These are phyloP conservation scores for Chromis chromis DNA, from an alignment of 2,797 vertebrate species.

Conservation along the genomic window DNA sequence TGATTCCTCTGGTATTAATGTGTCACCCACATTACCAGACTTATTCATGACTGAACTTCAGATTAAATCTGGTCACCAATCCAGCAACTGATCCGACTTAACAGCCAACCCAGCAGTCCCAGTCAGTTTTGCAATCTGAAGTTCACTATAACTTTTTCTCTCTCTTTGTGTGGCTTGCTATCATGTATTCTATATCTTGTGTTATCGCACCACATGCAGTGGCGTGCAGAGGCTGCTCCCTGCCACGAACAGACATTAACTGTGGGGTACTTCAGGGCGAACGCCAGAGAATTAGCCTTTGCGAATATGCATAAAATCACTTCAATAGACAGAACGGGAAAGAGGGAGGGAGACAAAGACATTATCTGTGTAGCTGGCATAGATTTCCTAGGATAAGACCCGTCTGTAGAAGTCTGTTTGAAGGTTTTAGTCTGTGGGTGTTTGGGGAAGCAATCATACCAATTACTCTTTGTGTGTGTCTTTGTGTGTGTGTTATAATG, in stretches of 20 bases:
- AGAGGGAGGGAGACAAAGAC: conserved; percentile 42
- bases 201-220: conserved; percentile 44
- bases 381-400: conserved; percentile 57
- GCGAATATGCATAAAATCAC: conserved; percentile 68
- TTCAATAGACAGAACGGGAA: conserved; percentile 48
- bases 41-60: conserved; percentile 3
- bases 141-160: conserved; percentile 16
- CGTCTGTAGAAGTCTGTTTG: conserved; percentile 62
- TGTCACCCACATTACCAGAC: not conserved
- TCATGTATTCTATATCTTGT: conserved; percentile 38
- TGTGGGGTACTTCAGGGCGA: conserved; percentile 31
- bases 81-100: not conserved
- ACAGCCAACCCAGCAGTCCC: conserved; percentile 20
- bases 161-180: conserved; percentile 29
- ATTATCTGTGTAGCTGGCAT: conserved; percentile 55
- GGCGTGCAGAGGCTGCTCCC: conserved; percentile 38
- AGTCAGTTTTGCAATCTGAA: conserved; percentile 15
- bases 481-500: conserved; percentile 54
- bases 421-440: conserved; percentile 64
- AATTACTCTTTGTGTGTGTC: conserved; percentile 63
- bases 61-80: conserved; percentile 18
- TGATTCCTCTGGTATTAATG: not conserved
- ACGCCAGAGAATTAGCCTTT: conserved; percentile 65
- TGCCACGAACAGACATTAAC: conserved; percentile 46
- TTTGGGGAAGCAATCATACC: conserved; percentile 70